Base-by-base conservation (phyloP, 2,888 invertebrate species). In the Lampropteryx suffumata region DNA sequence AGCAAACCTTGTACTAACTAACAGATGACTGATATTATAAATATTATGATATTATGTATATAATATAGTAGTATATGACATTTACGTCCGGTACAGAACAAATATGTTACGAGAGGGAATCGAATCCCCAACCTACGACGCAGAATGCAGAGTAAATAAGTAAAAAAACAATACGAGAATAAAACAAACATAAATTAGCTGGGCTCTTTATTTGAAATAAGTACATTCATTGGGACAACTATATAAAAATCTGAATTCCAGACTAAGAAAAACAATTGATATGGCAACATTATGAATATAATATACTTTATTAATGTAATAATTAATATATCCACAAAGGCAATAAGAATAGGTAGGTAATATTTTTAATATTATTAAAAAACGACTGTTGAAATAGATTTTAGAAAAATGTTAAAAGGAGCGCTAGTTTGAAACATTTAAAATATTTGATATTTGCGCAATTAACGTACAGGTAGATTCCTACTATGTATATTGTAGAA, bases 161-260 rank as follows among this genome's bases (percentile, higher is more conserved):
- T 21, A 21, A 21, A 21, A 21, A 21, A 3, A 21, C 2, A 21
- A 24, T 7, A 6, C 24, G 7, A 3, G 54, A 76, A 72, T 70
- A 59, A 80, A 73, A 79, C 58, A 63, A 37, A 8, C 7, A 57
- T 41, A 50, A 41, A 34, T 61, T 83, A 83, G 84, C 79, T 79
- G 85, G 84, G 81, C 76, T 73, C 71, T 89, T 84, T 89, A 88
- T 83, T 88, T 81, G 61, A 82, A 86, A 80, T 82, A 85, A 77
- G 76, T 77, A 79, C n/a, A n/a, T n/a, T n/a, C 11, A 7, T 11
- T 75, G 74, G 83, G 82, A 84, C 81, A 86, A 83, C 83, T 84
- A 84, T 82, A 83, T 85, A 84, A 86, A 85, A 84, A 79, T 79
- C 75, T 82, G 76, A 76, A 76, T 74, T 80, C 76, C 82, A 82